Evolutionary conservation across 1,140 invertebrate genomes (phyloP).

Genomic region (Ceratosolen fusciceps): DNA sequence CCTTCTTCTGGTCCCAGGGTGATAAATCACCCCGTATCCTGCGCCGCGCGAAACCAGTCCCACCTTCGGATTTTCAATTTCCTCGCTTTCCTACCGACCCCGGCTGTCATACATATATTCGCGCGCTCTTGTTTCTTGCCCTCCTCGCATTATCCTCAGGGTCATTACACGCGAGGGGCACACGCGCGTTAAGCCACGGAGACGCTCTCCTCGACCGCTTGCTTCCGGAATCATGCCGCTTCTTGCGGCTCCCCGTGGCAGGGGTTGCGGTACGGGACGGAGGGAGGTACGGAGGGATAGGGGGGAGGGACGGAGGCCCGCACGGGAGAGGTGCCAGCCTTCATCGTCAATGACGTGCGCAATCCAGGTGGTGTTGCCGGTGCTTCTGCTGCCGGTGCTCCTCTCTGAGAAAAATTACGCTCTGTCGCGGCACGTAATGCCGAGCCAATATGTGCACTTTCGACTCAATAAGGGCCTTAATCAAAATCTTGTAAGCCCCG

Average conservation of each 20-base stretch:
- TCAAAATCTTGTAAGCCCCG: slow-evolving; percentile 19
- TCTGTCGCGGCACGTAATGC: slow-evolving; percentile 1
- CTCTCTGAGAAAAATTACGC: slow-evolving; percentile 25
- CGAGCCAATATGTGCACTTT: neutral
- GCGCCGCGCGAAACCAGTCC: neutral
- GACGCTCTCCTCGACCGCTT: neutral
- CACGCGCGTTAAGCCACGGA: neutral
- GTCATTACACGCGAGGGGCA: slow-evolving; percentile 33
- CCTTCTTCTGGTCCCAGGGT: neutral
- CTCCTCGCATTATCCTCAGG: neutral
- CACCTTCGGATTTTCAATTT: slow-evolving; percentile 34
- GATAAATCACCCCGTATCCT: neutral
- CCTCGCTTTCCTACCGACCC: neutral
- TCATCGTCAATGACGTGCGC: too few species aligned
- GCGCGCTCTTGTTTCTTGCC: neutral
- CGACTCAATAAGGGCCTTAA: slow-evolving; percentile 18
- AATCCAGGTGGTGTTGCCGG: too few species aligned
- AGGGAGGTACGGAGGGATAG: too few species aligned
- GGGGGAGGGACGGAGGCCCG: too few species aligned
- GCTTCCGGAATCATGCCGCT: slow-evolving; percentile 42
- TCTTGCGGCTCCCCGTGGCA: neutral
- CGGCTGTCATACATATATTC: neutral
- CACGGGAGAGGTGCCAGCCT: too few species aligned
- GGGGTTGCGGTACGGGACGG: too few species aligned
- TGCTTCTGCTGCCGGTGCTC: too few species aligned